Evolutionary conservation across 2,113 vertebrate genomes (phyloP).

Genomic region (Quiscalus mexicanus): DNA sequence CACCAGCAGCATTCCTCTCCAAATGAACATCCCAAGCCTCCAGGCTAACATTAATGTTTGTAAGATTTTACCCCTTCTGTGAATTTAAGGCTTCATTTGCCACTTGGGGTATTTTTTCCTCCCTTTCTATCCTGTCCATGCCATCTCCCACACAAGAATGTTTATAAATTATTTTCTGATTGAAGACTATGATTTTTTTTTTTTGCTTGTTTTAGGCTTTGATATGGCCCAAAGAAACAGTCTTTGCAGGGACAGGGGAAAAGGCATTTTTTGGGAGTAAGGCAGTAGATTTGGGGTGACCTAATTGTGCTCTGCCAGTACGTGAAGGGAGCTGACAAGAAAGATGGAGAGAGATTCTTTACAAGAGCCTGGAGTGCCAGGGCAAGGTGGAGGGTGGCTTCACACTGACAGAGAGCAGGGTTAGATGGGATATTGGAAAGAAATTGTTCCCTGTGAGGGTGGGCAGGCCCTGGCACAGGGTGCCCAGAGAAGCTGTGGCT

Average conservation of each 20-base stretch:
- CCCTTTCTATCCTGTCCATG: background rate
- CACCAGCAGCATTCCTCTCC: background rate
- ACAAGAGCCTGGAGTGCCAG: background rate
- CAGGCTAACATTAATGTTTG: background rate
- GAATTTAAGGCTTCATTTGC: background rate
- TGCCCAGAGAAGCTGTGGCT: background rate
- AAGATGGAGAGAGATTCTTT: background rate
- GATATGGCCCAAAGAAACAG: background rate
- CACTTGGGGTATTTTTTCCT: background rate
- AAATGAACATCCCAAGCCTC: background rate
- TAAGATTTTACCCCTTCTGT: background rate
- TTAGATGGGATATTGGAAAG: background rate
- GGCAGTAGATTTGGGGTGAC: background rate
- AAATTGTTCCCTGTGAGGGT: background rate
- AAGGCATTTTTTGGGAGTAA: background rate
- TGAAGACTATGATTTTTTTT: background rate
- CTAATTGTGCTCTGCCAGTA: background rate
- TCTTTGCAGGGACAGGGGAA: background rate
- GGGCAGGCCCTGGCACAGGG: background rate
- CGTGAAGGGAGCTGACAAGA: background rate
- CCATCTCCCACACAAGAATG: background rate
- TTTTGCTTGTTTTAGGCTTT: background rate
- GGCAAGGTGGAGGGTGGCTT: background rate
- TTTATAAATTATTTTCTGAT: background rate
- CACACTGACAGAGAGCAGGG: background rate